Base-by-base conservation (phyloP, 1,140 invertebrate species). In the Propsilocerus akamusi region DNA sequence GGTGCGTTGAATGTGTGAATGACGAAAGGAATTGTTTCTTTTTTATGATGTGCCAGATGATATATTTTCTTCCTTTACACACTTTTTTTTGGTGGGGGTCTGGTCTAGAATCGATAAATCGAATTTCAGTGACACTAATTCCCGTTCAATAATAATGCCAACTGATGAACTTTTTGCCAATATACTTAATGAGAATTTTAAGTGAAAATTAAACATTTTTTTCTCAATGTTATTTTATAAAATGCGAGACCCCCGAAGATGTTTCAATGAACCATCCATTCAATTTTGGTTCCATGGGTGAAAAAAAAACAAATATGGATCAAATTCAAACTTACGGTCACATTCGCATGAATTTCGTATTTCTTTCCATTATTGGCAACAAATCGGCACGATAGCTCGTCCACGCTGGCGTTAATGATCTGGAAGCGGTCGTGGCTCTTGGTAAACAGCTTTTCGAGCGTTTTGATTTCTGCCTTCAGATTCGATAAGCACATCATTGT, bases 401-500 rank as follows among this genome's bases (percentile, higher is more conserved):
- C 94, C 59, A 98, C 90, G 77, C 90, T 94, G 59, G 94, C 93
- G 63, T 88, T 84, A 68, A 93, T 80, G 70, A 95, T 88, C 76
- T 93, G 90, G 82, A 97, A 97, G 64, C 91, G 77, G 69, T 95
- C 88, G 79, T 97, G 92, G 67, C 80, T 83, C 76, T 90, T 93
- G 49, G 89, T 82, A 73, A 97, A 97, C 61, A 89, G 80, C 67
- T 82, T 80, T 73, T 97, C 90, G 70, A 98, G 76, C 66, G 89
- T 86, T 75, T 88, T 86, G 68, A 97, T 97, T 80, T 97, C 94
- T 75, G 93, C 85, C 74, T 96, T 96, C 59, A 98, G 76, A 58
- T 86, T 92, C 70, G 92, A 91, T 72, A 97, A 75, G 77, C 95
- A 98, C 76, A 93, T 94, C 92, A 96, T n/a, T n/a, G n/a, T n/a